phyloP scores from a whole-genome alignment of 2,113 vertebrate genomes.

The Lampris incognitus region DNA sequence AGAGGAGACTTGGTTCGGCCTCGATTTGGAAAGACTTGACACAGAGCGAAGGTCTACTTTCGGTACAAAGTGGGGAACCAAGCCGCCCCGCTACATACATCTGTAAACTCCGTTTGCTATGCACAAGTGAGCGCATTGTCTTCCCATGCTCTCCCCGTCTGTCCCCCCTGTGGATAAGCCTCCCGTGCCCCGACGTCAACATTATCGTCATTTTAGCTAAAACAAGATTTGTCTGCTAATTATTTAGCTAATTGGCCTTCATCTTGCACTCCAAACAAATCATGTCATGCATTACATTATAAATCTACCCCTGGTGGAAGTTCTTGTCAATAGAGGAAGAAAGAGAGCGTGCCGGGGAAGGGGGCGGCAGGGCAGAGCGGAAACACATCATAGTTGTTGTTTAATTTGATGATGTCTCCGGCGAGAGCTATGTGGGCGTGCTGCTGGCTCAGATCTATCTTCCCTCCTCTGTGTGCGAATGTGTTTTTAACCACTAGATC shows the following conservation, averaged over 20 bases:
- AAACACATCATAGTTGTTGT: slow-evolving; percentile 77
- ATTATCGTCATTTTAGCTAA: slow-evolving; percentile 55
- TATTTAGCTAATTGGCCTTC: slow-evolving; percentile 79
- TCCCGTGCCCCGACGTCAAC: slow-evolving; percentile 71
- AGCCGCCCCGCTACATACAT: no score
- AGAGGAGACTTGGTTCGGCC: neutral
- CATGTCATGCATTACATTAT: slow-evolving; percentile 75
- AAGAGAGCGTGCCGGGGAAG: slow-evolving; percentile 37
- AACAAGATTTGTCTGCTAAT: slow-evolving; percentile 75
- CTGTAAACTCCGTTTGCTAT: neutral
- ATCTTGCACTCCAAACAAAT: slow-evolving; percentile 71
- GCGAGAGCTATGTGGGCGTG: slow-evolving; percentile 75
- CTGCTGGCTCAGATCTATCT: slow-evolving; percentile 71
- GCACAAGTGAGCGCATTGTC: neutral
- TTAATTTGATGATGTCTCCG: slow-evolving; percentile 79
- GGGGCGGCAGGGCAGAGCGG: slow-evolving; percentile 65
- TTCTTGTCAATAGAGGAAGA: slow-evolving; percentile 66
- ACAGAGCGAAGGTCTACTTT: neutral
- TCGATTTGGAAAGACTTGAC: slow-evolving; percentile 4
- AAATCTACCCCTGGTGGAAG: slow-evolving; percentile 67
- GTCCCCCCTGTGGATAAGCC: slow-evolving; percentile 61
- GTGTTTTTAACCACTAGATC: slow-evolving; percentile 81
- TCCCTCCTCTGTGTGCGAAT: slow-evolving; percentile 71
- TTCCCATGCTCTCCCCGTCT: slow-evolving; percentile 13
- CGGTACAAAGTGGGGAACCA: no score